Percentiles rank a stretch among this genome's conserved stretches.
Evolutionary conservation across 2,888 invertebrate genomes (phyloP).

Genomic region (Volucella bombylans): DNA sequence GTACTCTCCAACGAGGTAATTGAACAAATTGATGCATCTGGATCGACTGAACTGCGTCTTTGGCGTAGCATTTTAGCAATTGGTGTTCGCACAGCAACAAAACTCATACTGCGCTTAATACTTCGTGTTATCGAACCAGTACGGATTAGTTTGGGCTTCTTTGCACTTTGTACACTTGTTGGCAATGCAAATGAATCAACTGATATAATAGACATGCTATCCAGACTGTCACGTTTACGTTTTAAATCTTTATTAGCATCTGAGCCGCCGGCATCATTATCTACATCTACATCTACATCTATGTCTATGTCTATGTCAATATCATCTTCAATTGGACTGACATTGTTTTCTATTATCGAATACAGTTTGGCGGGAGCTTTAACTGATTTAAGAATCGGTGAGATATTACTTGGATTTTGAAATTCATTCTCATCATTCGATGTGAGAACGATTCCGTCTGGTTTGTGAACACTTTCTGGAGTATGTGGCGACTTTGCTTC

Average conservation of each 20-base stretch:
- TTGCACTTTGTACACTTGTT: slow-evolving; percentile 77
- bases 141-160: slow-evolving; percentile 82
- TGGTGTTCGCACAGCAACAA: slow-evolving; percentile 81
- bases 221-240: slow-evolving; percentile 81
- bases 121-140: slow-evolving; percentile 82
- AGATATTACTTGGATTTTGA: slow-evolving; percentile 78
- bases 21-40: slow-evolving; percentile 80
- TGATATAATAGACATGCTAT: slow-evolving; percentile 81
- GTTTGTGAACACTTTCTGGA: slow-evolving; percentile 60
- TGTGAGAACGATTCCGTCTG: slow-evolving; percentile 75
- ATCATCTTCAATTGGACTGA: slow-evolving; percentile 60
- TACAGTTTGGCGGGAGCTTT: slow-evolving; percentile 37
- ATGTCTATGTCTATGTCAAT: slow-evolving; percentile 54
- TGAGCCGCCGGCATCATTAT: slow-evolving; percentile 81
- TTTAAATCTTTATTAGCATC: slow-evolving; percentile 78
- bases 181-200: slow-evolving; percentile 80
- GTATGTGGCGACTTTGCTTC: slow-evolving; percentile 69
- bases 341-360: slow-evolving; percentile 76
- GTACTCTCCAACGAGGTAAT: slow-evolving; percentile 80
- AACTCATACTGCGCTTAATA: slow-evolving; percentile 81
- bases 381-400: slow-evolving; percentile 78
- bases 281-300: slow-evolving; percentile 75
- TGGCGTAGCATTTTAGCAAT: slow-evolving; percentile 78
- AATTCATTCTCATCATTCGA: slow-evolving; percentile 76
- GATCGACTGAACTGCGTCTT: slow-evolving; percentile 77